Conservation (phyloP, 2,113 vertebrate species). For the Callopanchax toddi region DNA sequence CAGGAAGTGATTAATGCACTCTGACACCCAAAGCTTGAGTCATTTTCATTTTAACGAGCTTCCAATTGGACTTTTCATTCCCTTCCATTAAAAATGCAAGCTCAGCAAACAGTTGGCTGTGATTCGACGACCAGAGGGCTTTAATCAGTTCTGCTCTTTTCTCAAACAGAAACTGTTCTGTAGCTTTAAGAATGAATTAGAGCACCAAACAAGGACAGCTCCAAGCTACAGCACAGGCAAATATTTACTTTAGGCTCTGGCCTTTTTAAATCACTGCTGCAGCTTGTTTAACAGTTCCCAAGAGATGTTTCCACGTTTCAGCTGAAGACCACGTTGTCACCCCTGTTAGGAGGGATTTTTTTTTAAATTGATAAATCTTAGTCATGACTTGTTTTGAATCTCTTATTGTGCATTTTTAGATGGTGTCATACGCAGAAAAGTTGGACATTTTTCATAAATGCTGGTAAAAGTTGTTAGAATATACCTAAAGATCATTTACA, state of each 20-base stretch:
- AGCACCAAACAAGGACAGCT: slow-evolving; percentile 54
- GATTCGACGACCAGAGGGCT: slow-evolving; percentile 20
- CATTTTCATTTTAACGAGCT: slow-evolving; percentile 38
- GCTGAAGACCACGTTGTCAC: slow-evolving; percentile 31
- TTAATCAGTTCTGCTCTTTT: background rate
- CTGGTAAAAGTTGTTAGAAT: no score
- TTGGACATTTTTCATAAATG: no score
- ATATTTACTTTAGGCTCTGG: slow-evolving; percentile 46
- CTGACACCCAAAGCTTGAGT: slow-evolving; percentile 6
- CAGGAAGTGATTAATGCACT: slow-evolving; percentile 30
- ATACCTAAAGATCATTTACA: no score
- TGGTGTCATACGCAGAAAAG: no score
- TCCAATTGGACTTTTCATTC: slow-evolving; percentile 34
- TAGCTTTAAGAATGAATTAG: slow-evolving; percentile 6
- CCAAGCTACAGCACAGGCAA: slow-evolving; percentile 16
- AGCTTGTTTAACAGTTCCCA: slow-evolving; percentile 53
- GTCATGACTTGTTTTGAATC: no score
- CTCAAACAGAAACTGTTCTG: background rate
- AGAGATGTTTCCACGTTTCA: slow-evolving; percentile 48
- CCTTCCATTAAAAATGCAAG: slow-evolving; percentile 13
- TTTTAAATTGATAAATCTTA: no score
- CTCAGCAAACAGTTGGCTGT: slow-evolving; percentile 18
- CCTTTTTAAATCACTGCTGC: slow-evolving; percentile 36
- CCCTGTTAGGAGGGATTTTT: background rate
- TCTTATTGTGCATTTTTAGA: no score